These are phyloP conservation scores for Oreotrochilus melanogaster DNA, from an alignment of 2,113 vertebrate species.

Conservation along the genomic window DNA sequence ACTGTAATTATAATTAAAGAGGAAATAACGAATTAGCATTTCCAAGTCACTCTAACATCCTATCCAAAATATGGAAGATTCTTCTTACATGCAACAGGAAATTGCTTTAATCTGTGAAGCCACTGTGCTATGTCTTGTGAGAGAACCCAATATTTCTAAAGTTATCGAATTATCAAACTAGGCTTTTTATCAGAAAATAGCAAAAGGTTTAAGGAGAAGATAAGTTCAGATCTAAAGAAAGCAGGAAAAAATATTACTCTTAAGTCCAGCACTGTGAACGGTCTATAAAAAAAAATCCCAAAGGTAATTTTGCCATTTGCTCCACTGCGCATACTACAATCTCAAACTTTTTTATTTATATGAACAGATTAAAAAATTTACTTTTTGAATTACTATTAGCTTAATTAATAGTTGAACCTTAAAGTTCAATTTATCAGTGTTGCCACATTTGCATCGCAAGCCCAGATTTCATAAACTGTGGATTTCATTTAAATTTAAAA, in stretches of 20 bases:
- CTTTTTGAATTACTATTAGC: background rate
- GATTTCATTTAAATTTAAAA: background rate
- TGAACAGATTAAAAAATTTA: background rate
- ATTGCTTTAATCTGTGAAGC: background rate
- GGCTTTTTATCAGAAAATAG: constrained; percentile 8
- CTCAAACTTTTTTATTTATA: background rate
- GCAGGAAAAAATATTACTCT: background rate
- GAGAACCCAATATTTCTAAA: background rate
- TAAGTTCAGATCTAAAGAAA: background rate
- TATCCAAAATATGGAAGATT: background rate
- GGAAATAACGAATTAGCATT: background rate
- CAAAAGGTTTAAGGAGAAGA: background rate
- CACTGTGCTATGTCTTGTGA: background rate
- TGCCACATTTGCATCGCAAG: background rate
- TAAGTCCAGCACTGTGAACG: background rate
- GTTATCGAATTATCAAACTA: background rate
- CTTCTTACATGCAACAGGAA: background rate
- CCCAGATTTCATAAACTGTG: background rate
- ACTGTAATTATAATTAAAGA: background rate
- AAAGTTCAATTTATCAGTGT: background rate
- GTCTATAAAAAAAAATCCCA: background rate
- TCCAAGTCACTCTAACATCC: background rate
- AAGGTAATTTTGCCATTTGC: background rate
- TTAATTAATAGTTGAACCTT: background rate
- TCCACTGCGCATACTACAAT: background rate